phyloP scores from a whole-genome alignment of 1,140 invertebrate genomes.

The Lepidostoma basale region DNA sequence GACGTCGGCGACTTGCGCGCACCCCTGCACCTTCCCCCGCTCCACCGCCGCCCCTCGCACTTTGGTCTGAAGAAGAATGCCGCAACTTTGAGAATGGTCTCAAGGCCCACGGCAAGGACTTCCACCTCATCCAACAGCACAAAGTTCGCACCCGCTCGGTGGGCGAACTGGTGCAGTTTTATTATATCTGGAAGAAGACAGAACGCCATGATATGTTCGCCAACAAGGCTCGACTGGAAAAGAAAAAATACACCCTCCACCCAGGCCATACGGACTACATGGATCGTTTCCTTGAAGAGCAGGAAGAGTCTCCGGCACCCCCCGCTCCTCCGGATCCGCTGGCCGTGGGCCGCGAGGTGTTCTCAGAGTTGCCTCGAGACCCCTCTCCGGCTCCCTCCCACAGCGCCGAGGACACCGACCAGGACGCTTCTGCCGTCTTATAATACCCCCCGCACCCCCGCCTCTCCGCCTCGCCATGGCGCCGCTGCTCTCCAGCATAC shows the following conservation, averaged over 20 bases:
- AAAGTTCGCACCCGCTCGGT: constrained; percentile 95
- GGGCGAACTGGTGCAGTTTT: constrained; percentile 96
- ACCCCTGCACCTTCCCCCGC: constrained; percentile 74
- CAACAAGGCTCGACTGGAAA: constrained; percentile 81
- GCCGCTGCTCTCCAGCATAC: no score
- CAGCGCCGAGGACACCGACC: constrained; percentile 38
- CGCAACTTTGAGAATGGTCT: constrained; percentile 95
- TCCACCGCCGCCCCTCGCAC: constrained; percentile 75
- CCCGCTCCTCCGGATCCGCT: constrained; percentile 56
- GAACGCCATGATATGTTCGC: constrained; percentile 93
- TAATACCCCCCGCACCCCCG: constrained; percentile 8
- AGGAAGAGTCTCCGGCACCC: constrained; percentile 64
- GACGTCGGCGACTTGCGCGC: constrained; percentile 75
- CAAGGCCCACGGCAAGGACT: constrained; percentile 93
- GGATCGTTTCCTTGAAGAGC: constrained; percentile 85
- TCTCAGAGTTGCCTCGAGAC: constrained; percentile 51
- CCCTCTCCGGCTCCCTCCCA: constrained; percentile 51
- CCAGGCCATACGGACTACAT: constrained; percentile 86
- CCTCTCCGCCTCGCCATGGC: no score
- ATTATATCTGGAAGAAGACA: constrained; percentile 99
- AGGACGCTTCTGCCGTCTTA: constrained; percentile 28
- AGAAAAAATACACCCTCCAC: constrained; percentile 86
- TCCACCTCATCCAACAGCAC: constrained; percentile 91
- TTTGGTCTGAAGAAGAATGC: constrained; percentile 98
- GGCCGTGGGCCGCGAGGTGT: constrained; percentile 59